Conservation (phyloP, 1,140 invertebrate genomes). For the Cydia pomonella region DNA sequence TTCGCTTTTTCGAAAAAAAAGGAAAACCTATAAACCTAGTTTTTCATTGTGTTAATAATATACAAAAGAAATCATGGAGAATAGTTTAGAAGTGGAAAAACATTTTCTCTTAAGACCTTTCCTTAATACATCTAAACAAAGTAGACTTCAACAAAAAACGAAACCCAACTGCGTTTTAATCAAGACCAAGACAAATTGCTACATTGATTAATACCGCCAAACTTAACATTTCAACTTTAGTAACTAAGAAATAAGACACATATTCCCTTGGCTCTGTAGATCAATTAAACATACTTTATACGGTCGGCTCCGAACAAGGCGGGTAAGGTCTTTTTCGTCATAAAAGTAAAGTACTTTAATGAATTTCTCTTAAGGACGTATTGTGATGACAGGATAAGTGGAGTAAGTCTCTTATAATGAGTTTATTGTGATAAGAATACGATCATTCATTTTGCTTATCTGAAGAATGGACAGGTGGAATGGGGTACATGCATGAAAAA, state of each 20-base stretch:
- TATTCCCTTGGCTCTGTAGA: not conserved
- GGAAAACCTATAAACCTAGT: too few species aligned
- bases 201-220: not conserved
- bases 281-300: constrained; percentile 4
- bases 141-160: too few species aligned
- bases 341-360: constrained; percentile 1
- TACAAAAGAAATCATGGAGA: too few species aligned
- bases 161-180: not conserved
- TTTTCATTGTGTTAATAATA: too few species aligned
- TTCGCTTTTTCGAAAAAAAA: too few species aligned
- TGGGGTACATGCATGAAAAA: not conserved
- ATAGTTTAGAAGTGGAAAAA: too few species aligned
- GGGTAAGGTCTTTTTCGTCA: not conserved
- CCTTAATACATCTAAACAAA: too few species aligned
- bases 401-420: not conserved
- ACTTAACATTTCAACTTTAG: not conserved
- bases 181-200: not conserved
- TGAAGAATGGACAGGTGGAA: not conserved
- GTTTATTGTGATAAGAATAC: not conserved
- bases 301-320: not conserved
- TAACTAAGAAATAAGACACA: not conserved
- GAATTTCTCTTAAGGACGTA: constrained; percentile 7
- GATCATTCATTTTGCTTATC: not conserved
- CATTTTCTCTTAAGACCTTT: too few species aligned
- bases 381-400: constrained; percentile 3